Evolutionary conservation across 1,140 invertebrate genomes (phyloP).

Genomic region (Callitettix versicolor): DNA sequence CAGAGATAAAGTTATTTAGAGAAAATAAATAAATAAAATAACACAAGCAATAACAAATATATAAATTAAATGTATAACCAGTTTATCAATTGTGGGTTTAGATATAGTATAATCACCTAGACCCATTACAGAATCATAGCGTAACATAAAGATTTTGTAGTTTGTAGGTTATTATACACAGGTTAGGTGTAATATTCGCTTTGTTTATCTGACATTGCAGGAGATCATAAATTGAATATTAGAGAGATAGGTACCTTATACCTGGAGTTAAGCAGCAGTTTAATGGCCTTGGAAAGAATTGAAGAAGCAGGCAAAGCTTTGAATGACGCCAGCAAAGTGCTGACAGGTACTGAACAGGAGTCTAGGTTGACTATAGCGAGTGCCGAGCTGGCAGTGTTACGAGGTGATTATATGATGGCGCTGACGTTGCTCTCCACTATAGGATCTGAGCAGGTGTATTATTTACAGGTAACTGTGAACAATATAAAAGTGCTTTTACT

Average conservation of each 20-base stretch:
- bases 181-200: no score
- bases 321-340: constrained; percentile 70
- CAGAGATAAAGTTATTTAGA: no score
- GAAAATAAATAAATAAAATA: no score
- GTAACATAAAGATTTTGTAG: no score
- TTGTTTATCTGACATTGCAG: constrained; percentile 6
- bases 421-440: constrained; percentile 68
- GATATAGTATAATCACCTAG: no score
- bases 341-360: constrained; percentile 67
- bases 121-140: no score
- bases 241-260: constrained; percentile 58
- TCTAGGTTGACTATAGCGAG: constrained; percentile 70
- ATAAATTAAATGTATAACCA: no score
- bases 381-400: constrained; percentile 68
- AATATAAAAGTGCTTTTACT: background rate
- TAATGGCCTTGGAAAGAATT: constrained; percentile 55
- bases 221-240: constrained; percentile 24
- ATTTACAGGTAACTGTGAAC: constrained; percentile 41
- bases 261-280: constrained; percentile 74
- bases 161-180: no score
- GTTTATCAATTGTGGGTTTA: no score
- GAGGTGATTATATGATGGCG: constrained; percentile 71
- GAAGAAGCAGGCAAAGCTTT: constrained; percentile 72
- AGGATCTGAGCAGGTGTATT: constrained; percentile 69
- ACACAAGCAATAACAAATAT: no score